Conservation (phyloP, 2,113 vertebrate genomes). For the Grammomys dolichurus region DNA sequence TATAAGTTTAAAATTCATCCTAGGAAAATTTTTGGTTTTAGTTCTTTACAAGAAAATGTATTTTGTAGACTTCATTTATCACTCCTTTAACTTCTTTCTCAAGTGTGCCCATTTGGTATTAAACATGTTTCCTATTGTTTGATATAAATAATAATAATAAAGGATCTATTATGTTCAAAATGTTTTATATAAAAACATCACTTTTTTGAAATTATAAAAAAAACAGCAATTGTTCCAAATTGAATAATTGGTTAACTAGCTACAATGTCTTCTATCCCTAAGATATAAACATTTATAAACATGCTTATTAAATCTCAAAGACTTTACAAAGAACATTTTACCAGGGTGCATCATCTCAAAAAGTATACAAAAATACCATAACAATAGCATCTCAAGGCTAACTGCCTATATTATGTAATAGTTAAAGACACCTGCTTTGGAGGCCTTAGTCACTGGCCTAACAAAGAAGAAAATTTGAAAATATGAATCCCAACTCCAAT, state of each 20-base stretch:
- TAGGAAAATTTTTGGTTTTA: not conserved
- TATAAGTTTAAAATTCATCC: not conserved
- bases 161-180: not conserved
- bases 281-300: not conserved
- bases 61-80: not conserved
- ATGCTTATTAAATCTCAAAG: constrained; percentile 35
- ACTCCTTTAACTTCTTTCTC: not conserved
- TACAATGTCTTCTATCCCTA: not conserved
- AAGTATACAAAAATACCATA: not conserved
- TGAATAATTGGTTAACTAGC: not conserved
- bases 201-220: constrained; percentile 19
- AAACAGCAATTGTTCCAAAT: constrained; percentile 14
- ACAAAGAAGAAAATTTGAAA: not conserved
- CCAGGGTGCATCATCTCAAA: not conserved
- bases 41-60: not conserved
- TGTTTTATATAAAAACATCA: constrained; percentile 36
- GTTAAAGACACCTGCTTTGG: not conserved
- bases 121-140: not conserved
- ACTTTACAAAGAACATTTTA: constrained; percentile 5
- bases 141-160: not conserved
- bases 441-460: not conserved
- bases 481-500: not conserved
- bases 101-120: not conserved
- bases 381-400: not conserved
- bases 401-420: not conserved